Base-by-base conservation (phyloP, 2,888 invertebrate species). In the Drosophila mimetica region DNA sequence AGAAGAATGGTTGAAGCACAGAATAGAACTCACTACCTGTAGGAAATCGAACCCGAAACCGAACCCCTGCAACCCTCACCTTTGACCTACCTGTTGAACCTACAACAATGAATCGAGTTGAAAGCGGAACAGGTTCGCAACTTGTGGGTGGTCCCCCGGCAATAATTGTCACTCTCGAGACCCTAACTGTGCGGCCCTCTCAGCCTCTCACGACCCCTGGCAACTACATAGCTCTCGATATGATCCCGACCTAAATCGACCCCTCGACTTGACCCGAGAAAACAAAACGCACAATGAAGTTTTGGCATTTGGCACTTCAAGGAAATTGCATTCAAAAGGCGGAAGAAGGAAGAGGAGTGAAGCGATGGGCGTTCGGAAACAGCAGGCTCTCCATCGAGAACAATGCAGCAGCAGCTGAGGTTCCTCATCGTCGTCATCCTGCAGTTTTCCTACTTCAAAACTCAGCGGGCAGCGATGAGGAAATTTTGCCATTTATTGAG, bases 291-390 rank as follows among this genome's bases (percentile, higher is more conserved):
- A 70, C 71, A 70, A 70, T 70, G 61, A 50, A 70, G 44, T 63
- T 70, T 70, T 70, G 70, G 70, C 71, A 70, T 71, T 71, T 70
- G 71, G 70, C 71, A 70, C 70, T 70, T 70, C 70, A 53, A 53
- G 70, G 71, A 70, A 70, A 71, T 61, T 54, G 50, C 50, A 39
- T 61, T 50, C 44, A 53, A 55, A 53, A 48, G 44, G 42, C 59
- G 70, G 70, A 70, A 70, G 48, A 53, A 48, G 63, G 66, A 63
- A 51, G 63, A 65, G 59, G 36, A 34, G 25, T 9, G 42, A 14
- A 14, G 6, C 25, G 2, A 4, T 25, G 42, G 14, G 42, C 25
- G 42, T 47, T 44, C 28, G 41, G 25, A 53, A 34, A 16, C 59
- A 41, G 61, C 61, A 34, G 39, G 57, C 39, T 34, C 46, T 60